phyloP scores from a whole-genome alignment of 2,113 vertebrate species.

The Siniperca chuatsi region DNA sequence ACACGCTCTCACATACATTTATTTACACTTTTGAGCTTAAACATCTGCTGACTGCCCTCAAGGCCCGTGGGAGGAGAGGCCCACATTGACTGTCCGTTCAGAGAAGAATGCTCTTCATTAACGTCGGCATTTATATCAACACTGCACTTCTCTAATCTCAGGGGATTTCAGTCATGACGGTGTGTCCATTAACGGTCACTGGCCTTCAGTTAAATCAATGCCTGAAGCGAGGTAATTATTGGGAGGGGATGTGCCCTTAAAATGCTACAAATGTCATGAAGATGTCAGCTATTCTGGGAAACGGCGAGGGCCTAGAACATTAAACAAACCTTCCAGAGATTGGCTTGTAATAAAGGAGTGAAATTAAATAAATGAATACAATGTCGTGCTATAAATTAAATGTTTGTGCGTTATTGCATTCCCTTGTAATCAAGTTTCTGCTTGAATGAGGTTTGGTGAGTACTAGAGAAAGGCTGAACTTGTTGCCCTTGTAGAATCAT shows the following conservation, averaged over 20 bases:
- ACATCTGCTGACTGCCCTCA: constrained; percentile 18
- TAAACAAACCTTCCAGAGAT: neutral
- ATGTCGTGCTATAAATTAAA: neutral
- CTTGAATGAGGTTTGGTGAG: neutral
- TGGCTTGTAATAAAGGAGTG: neutral
- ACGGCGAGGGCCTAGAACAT: neutral
- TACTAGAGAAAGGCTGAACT: neutral
- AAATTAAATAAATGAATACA: constrained; percentile 15
- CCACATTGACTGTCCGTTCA: neutral
- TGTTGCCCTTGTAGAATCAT: neutral
- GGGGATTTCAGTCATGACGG: constrained; percentile 17
- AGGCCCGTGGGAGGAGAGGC: constrained; percentile 6
- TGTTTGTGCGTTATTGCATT: neutral
- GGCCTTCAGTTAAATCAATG: constrained; percentile 39
- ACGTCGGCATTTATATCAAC: constrained; percentile 33
- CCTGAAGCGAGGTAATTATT: constrained; percentile 32
- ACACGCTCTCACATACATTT: neutral
- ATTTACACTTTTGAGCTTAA: neutral
- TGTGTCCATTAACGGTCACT: constrained; percentile 50
- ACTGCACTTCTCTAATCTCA: constrained; percentile 19
- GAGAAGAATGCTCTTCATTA: constrained; percentile 45
- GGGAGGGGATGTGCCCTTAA: constrained; percentile 29
- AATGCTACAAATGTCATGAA: constrained; percentile 21
- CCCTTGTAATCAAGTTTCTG: constrained; percentile 11
- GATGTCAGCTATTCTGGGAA: constrained; percentile 19